These are phyloP conservation scores for Toxostoma redivivum DNA, from an alignment of 2,113 vertebrate species.

Conservation along the genomic window DNA sequence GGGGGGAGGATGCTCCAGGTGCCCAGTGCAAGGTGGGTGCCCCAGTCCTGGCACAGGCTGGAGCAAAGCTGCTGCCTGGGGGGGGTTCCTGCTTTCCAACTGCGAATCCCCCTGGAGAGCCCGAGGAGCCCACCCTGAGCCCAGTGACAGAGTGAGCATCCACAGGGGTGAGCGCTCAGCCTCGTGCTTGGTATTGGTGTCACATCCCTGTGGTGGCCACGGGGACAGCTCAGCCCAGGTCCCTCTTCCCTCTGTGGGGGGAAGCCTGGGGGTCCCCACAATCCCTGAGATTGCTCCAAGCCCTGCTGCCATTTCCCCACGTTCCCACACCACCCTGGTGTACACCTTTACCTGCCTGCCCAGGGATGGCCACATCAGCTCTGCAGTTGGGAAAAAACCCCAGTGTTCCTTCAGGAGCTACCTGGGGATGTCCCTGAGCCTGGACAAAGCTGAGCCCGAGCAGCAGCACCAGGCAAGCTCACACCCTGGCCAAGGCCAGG, in stretches of 20 bases:
- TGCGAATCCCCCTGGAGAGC: background rate
- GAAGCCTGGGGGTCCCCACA: background rate
- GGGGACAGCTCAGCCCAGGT: background rate
- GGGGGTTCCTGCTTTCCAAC: background rate
- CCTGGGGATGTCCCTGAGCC: background rate
- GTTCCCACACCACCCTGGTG: background rate
- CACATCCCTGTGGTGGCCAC: accelerated
- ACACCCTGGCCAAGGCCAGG: accelerated
- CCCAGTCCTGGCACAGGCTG: background rate
- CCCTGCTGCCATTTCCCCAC: background rate
- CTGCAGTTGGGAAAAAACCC: background rate
- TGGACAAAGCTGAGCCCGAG: background rate
- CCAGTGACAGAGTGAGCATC: accelerated
- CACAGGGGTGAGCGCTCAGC: accelerated
- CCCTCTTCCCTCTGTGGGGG: background rate
- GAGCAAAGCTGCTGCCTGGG: background rate
- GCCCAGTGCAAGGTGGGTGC: accelerated
- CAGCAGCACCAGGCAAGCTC: background rate
- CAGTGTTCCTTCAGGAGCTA: background rate
- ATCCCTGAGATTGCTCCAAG: background rate
- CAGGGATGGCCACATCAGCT: background rate
- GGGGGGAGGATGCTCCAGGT: background rate
- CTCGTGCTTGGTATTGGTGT: accelerated
- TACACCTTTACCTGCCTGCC: background rate
- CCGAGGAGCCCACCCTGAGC: accelerated